phyloP scores from a whole-genome alignment of 1,140 invertebrate species.

The Platyscapa corneri region DNA sequence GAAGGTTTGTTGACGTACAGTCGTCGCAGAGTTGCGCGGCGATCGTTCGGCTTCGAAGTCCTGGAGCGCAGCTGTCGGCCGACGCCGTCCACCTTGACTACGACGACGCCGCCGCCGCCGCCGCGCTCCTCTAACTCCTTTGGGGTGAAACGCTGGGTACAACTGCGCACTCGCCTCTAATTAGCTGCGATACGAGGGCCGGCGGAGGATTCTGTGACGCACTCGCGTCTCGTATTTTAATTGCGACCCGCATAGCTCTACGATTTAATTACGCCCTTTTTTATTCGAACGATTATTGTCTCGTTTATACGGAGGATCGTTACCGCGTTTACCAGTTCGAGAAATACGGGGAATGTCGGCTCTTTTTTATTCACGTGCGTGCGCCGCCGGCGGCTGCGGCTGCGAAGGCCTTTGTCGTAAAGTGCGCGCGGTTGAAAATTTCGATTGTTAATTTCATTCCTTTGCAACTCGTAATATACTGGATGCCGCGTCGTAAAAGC shows the following conservation, averaged over 20 bases:
- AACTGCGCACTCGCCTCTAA: not conserved
- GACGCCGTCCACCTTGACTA: not conserved
- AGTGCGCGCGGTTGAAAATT: no score
- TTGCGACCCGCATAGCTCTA: conserved; percentile 16
- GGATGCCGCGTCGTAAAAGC: no score
- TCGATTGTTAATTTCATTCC: no score
- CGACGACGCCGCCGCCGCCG: not conserved
- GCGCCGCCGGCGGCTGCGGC: no score
- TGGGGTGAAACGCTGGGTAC: no score
- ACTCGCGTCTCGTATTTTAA: not conserved
- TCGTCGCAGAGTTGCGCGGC: not conserved
- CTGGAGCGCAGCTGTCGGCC: not conserved
- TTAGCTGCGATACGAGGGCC: not conserved
- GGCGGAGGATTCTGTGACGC: no score
- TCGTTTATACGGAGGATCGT: no score
- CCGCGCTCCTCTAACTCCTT: no score
- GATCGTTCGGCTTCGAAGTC: not conserved
- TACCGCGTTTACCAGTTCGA: no score
- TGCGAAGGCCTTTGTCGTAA: no score
- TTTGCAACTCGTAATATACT: not conserved
- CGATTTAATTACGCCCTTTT: not conserved
- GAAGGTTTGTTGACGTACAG: conserved; percentile 4
- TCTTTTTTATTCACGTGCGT: no score
- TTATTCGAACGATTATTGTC: conserved; percentile 9
- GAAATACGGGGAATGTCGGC: no score